Percentiles rank a stretch among this genome's conserved stretches.
Evolutionary conservation across 2,797 vertebrate species (phyloP).

Genomic region (Ceyx erithaca): DNA sequence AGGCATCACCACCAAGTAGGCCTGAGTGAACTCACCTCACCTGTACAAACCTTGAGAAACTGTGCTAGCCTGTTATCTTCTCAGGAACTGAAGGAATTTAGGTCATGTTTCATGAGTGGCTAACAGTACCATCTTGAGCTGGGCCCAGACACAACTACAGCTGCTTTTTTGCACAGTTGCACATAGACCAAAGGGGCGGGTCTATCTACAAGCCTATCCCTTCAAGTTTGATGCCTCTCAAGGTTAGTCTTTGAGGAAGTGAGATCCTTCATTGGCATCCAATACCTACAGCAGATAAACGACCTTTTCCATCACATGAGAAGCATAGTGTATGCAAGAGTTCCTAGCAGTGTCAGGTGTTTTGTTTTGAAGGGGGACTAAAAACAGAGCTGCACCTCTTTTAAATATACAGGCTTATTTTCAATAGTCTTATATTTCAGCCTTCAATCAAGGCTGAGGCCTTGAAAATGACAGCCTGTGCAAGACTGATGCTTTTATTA

Average conservation of each 20-base stretch:
- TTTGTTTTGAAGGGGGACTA: not conserved
- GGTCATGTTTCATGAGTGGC: not conserved
- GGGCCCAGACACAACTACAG: not conserved
- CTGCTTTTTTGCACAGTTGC: not conserved
- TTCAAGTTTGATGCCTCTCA: not conserved
- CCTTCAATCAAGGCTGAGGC: not conserved
- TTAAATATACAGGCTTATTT: not conserved
- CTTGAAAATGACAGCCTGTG: not conserved
- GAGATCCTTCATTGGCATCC: not conserved
- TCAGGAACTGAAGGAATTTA: not conserved
- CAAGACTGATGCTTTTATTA: not conserved
- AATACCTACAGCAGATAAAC: not conserved
- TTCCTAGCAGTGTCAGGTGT: not conserved
- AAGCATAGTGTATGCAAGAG: not conserved
- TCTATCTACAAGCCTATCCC: not conserved
- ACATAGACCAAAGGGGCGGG: accelerated
- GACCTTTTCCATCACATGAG: not conserved
- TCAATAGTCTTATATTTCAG: not conserved
- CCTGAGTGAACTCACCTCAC: not conserved
- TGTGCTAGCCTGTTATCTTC: not conserved
- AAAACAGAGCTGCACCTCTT: not conserved
- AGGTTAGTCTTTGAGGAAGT: not conserved
- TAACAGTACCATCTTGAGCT: not conserved
- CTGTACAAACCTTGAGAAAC: not conserved
- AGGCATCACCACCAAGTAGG: not conserved